Percentiles rank a stretch among this genome's conserved stretches.
phyloP scores from a whole-genome alignment of 2,888 invertebrate species.

The Pseudococcus longispinus region DNA sequence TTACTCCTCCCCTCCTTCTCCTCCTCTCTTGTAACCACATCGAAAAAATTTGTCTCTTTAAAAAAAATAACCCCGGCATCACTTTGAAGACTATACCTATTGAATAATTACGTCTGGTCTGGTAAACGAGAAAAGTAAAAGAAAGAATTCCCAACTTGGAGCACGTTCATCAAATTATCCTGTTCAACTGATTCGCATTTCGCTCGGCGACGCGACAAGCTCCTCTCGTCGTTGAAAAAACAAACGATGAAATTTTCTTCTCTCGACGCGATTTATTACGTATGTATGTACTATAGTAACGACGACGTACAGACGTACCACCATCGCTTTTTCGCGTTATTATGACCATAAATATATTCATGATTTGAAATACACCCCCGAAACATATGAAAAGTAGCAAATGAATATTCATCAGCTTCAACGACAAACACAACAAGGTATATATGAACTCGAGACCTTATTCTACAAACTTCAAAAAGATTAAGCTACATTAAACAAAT shows the following conservation, averaged over 20 bases:
- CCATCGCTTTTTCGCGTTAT: not conserved
- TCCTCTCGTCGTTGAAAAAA: not conserved
- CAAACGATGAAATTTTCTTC: not conserved
- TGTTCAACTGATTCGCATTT: not conserved
- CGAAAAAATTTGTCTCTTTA: not conserved
- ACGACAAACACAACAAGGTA: constrained; percentile 26
- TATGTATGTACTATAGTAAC: too few relatives aligned
- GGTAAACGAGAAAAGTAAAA: not conserved
- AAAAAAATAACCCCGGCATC: not conserved
- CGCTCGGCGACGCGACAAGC: not conserved
- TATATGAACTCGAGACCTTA: constrained; percentile 28
- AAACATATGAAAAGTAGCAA: constrained; percentile 23
- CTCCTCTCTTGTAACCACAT: not conserved
- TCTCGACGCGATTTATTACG: constrained; percentile 1
- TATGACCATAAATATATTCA: constrained; percentile 30
- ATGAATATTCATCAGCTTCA: constrained; percentile 45
- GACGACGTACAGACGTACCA: not conserved
- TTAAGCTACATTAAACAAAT: constrained; percentile 42
- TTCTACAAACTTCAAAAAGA: constrained; percentile 40
- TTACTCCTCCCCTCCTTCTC: not conserved
- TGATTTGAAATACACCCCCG: constrained; percentile 22
- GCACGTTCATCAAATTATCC: not conserved
- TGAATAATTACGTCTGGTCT: not conserved
- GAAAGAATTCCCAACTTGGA: not conserved
- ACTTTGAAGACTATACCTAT: constrained; percentile 9